A percentile compares a stretch with the other conserved stretches of the same genome.
These are phyloP conservation scores for Laticauda colubrina DNA, from an alignment of 2,113 vertebrate genomes.

Conservation along the genomic window DNA sequence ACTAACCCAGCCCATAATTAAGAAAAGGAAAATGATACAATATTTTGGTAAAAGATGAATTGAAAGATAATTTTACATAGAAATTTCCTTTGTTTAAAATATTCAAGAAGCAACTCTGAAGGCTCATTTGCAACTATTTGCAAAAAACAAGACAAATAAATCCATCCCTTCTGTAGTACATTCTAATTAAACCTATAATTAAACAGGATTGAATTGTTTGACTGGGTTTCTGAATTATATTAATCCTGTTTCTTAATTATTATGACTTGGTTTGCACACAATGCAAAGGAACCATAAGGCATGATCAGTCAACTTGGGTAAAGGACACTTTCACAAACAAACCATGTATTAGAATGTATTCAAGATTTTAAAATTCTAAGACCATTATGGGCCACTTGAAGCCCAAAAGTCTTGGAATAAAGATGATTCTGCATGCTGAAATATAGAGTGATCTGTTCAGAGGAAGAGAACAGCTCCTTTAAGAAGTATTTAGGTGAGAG, in stretches of 20 bases:
- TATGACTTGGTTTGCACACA: not conserved
- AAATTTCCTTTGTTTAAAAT: not conserved
- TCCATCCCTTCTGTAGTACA: not conserved
- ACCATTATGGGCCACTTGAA: not conserved
- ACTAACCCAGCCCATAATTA: not conserved
- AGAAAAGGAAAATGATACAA: not conserved
- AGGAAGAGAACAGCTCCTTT: not conserved
- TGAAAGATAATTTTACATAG: not conserved
- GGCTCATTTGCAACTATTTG: not conserved
- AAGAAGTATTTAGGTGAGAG: not conserved
- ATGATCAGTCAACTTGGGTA: not conserved
- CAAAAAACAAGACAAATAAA: not conserved
- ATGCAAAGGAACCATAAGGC: not conserved
- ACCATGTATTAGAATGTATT: not conserved
- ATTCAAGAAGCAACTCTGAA: not conserved
- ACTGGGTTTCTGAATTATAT: not conserved
- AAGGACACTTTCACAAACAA: not conserved
- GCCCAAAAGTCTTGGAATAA: not conserved
- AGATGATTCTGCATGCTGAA: not conserved
- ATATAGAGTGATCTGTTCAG: not conserved
- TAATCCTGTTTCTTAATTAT: not conserved
- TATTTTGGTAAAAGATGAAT: not conserved
- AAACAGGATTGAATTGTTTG: not conserved
- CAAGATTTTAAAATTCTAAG: not conserved
- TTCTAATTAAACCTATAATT: not conserved